These are phyloP conservation scores for Dromaius novaehollandiae DNA, from an alignment of 2,113 vertebrate genomes.

Conservation along the genomic window DNA sequence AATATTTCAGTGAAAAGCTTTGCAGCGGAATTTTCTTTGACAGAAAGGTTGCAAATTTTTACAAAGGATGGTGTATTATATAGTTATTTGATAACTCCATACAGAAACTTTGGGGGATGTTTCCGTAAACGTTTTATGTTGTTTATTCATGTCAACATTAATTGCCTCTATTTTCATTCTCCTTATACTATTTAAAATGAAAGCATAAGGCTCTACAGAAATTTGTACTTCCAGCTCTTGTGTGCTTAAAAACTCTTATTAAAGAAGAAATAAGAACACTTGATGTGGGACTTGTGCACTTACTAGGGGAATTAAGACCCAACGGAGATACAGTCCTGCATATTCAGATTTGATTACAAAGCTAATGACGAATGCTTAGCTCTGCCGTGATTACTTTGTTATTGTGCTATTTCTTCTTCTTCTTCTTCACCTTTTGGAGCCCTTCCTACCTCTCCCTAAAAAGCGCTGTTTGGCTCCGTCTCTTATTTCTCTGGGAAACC, in stretches of 20 bases:
- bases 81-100: background rate
- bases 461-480: constrained; percentile 5
- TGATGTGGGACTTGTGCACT: background rate
- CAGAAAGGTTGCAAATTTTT: background rate
- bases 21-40: background rate
- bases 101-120: background rate
- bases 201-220: background rate
- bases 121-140: background rate
- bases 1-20: background rate
- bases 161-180: background rate
- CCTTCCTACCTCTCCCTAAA: background rate
- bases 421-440: constrained; percentile 36
- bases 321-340: background rate
- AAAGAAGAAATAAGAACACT: background rate
- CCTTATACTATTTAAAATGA: constrained; percentile 26
- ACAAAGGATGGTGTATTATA: background rate
- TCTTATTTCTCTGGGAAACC: constrained; percentile 50
- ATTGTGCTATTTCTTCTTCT: background rate
- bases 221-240: background rate
- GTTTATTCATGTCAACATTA: background rate
- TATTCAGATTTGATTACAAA: background rate
- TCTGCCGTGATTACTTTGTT: background rate
- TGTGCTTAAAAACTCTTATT: background rate
- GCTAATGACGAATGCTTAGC: background rate
- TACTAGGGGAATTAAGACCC: background rate